Conservation (phyloP, 2,113 vertebrate genomes). For the Scomber colias region DNA sequence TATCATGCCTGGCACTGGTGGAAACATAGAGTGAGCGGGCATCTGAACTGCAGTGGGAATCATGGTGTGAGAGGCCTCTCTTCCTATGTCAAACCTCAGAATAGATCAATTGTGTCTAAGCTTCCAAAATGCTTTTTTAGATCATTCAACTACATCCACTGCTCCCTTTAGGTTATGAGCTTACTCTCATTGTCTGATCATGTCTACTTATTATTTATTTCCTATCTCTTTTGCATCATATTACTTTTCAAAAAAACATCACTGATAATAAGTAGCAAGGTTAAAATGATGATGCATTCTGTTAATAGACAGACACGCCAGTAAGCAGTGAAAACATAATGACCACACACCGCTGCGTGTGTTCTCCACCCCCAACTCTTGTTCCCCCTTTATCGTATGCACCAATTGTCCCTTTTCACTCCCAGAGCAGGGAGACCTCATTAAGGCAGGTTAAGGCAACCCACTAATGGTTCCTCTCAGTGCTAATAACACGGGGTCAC, state of each 20-base stretch:
- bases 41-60: neutral
- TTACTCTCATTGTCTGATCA: neutral
- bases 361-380: constrained; percentile 29
- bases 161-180: neutral
- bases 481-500: constrained; percentile 81
- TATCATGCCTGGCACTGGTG: neutral
- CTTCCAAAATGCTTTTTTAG: constrained; percentile 1
- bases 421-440: constrained; percentile 81
- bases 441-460: constrained; percentile 83
- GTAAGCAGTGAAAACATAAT: constrained; percentile 24
- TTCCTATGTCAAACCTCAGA: neutral
- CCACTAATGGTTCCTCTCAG: constrained; percentile 82
- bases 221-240: neutral
- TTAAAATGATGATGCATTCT: constrained; percentile 5
- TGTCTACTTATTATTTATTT: neutral
- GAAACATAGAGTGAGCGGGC: neutral
- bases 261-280: neutral
- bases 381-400: constrained; percentile 60
- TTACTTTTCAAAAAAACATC: neutral
- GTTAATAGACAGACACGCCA: neutral
- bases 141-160: neutral
- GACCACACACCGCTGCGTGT: constrained; percentile 29
- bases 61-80: neutral
- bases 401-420: constrained; percentile 66
- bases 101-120: neutral